Percentiles rank a stretch among this genome's conserved stretches.
These are phyloP conservation scores for Pocillopora meandrina DNA, from an alignment of 92 coral and sea anemone genomes.

Conservation along the genomic window DNA sequence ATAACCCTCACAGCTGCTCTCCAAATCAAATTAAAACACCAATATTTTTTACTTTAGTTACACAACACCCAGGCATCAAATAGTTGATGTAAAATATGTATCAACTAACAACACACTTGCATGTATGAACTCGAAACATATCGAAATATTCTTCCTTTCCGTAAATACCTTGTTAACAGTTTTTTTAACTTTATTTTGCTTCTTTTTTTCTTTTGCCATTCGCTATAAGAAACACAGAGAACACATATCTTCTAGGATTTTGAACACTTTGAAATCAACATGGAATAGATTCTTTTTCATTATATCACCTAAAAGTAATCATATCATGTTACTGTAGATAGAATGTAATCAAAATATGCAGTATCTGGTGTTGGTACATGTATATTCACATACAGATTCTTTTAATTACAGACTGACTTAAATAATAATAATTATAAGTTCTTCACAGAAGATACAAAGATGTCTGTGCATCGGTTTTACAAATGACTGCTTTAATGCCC, in stretches of 20 bases:
- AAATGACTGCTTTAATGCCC: slow-evolving; percentile 30
- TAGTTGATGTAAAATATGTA: background rate
- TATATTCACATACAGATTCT: background rate
- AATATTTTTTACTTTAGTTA: background rate
- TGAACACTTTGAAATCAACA: background rate
- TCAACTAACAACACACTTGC: background rate
- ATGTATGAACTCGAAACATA: background rate
- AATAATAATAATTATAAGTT: slow-evolving; percentile 22
- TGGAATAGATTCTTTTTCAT: background rate
- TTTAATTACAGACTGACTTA: slow-evolving; percentile 30
- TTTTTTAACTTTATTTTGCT: slow-evolving; percentile 1
- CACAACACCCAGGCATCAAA: background rate
- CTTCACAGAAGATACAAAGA: slow-evolving; percentile 54
- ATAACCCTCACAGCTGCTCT: background rate
- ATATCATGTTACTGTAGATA: background rate
- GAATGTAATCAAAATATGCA: slow-evolving; percentile 20
- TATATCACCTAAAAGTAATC: background rate
- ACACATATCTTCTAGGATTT: background rate
- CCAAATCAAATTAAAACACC: background rate
- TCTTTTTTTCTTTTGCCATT: background rate
- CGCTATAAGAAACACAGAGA: background rate
- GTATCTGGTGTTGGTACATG: background rate
- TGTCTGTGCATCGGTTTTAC: slow-evolving; percentile 44
- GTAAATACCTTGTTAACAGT: too few species aligned
- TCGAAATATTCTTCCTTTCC: background rate